Evolutionary conservation across 1,140 invertebrate species (phyloP), one percentile per base, ranked within the genome.

Genomic region (Araneus ventricosus): DNA sequence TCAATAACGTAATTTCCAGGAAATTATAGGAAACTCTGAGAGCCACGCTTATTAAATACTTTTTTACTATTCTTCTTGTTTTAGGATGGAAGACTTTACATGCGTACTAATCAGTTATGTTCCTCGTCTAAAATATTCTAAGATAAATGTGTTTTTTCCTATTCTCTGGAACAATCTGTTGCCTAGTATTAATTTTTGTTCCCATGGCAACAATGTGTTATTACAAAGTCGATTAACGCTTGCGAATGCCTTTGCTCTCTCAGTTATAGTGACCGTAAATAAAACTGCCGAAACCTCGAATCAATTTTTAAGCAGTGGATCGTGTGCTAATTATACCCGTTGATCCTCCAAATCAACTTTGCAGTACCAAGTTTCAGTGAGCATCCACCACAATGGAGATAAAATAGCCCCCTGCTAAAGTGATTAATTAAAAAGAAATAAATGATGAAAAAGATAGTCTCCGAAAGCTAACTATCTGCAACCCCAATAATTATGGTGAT

Each of bases 371-470:
- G 17, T 63, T 75, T 67, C 57, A 70, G 37, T 10, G 41, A 59
- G 59, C 87, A 34, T 37, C 70, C 63, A 57, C 37, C 87, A 88
- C 59, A 70, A 75, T n/a, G 27, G 52, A 59, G 79, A 70, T 90
- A 90, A 90, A 90, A 90, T 90, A 90, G 88, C 88, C 30, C 45
- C 52, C 45, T 37, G 37, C n/a, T 34, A 85, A 85, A 85, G 80
- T 92, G 82, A 92, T 92, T 92, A 92, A 92, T 92, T 92, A 92
- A 92, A 92, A 92, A 92, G 90, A 92, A 92, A 92, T 41, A 90
- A 85, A 84, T 85, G 79, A 92, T 92, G 82, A 92, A 92, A 90
- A 92, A 92, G 90, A 85, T 92, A 85, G 79, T 34, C 80, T 85
- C 45, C 34, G 80, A 85, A 92, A 84, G 82, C 79, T 92, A 92